Conservation (phyloP, 2,888 invertebrate genomes). For the Lasius platythorax region DNA sequence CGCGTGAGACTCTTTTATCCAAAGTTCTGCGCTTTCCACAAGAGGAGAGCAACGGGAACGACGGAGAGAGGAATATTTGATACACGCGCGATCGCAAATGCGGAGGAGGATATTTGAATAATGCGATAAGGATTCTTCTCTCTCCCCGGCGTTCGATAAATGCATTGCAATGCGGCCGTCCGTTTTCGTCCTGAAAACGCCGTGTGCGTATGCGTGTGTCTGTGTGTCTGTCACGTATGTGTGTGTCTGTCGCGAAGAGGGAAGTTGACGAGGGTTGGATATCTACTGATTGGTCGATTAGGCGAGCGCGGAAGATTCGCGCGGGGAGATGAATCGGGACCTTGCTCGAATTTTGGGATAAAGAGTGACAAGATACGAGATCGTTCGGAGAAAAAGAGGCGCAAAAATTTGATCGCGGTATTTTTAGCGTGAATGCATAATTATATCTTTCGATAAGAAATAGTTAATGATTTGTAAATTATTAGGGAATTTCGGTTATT, state of each 20-base stretch:
- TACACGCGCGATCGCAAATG: slow-evolving; percentile 62
- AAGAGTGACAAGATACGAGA: slow-evolving; percentile 6
- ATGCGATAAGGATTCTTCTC: slow-evolving; percentile 69
- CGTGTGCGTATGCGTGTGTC: not conserved
- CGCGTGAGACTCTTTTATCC: slow-evolving; percentile 57
- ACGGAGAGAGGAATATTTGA: slow-evolving; percentile 60
- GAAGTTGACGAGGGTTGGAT: slow-evolving; percentile 18
- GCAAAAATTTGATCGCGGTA: not conserved
- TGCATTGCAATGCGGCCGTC: slow-evolving; percentile 53
- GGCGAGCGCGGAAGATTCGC: not conserved
- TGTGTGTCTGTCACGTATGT: not conserved
- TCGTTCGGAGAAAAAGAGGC: slow-evolving; percentile 4
- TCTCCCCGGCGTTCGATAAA: slow-evolving; percentile 66
- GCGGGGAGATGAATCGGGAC: not conserved
- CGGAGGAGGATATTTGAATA: slow-evolving; percentile 75
- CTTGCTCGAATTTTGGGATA: not conserved
- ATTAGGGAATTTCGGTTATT: not conserved
- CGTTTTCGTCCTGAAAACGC: slow-evolving; percentile 1
- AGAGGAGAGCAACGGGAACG: no score
- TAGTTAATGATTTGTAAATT: not conserved
- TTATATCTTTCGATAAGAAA: not conserved
- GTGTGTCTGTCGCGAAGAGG: not conserved
- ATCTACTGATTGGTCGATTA: slow-evolving; percentile 38
- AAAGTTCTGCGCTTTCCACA: slow-evolving; percentile 25
- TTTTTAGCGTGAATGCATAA: not conserved